Evolutionary conservation across 2,797 vertebrate species (phyloP).

Genomic region (Pristis pectinata): DNA sequence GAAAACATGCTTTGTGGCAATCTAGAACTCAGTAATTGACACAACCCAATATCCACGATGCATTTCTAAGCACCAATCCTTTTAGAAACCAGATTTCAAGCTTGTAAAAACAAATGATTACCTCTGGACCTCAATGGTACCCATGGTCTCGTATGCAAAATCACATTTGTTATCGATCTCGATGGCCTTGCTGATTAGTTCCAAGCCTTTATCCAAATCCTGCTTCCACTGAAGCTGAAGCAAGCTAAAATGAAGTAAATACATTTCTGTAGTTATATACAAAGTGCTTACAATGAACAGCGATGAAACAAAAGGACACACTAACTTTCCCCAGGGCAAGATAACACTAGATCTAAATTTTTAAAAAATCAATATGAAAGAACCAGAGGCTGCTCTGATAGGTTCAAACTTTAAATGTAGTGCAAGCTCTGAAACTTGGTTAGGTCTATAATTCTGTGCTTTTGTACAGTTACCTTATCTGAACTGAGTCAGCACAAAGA

Average conservation of each 20-base stretch:
- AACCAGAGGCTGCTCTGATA: neutral
- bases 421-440: neutral
- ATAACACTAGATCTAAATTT: neutral
- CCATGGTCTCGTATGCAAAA: constrained; percentile 99
- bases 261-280: neutral
- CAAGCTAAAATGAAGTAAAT: constrained; percentile 60
- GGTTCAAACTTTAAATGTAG: neutral
- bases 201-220: constrained; percentile 89
- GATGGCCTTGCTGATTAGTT: constrained; percentile 96
- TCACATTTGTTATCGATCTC: constrained; percentile 99
- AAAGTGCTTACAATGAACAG: neutral
- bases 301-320: neutral
- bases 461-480: neutral
- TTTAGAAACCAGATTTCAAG: too few relatives aligned
- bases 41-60: neutral
- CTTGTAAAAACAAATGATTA: constrained; percentile 49
- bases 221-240: constrained; percentile 99
- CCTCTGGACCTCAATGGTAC: constrained; percentile 99
- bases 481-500: neutral
- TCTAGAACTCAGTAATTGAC: neutral
- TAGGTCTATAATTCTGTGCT: neutral
- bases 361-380: neutral
- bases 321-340: neutral
- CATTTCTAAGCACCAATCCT: neutral
- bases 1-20: neutral